Percentiles rank a stretch among this genome's conserved stretches.
These are phyloP conservation scores for Eulemur macaco DNA, from an alignment of 2,113 vertebrate species.

Conservation along the genomic window DNA sequence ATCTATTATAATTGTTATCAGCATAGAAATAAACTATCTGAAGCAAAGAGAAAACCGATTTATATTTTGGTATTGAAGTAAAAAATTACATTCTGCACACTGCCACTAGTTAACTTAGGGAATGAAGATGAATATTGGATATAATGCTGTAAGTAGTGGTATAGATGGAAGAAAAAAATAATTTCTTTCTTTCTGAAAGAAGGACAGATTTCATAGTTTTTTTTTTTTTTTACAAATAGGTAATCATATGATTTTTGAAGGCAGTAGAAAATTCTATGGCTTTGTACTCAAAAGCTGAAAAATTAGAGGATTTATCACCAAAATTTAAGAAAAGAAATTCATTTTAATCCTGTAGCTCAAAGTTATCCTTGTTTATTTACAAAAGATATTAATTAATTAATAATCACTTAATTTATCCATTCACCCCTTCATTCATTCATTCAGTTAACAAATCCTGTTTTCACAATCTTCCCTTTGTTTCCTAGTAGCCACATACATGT, in stretches of 20 bases:
- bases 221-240: background rate
- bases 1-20: background rate
- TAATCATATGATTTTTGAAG: slow-evolving; percentile 14
- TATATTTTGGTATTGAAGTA: background rate
- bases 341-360: background rate
- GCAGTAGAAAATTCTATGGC: background rate
- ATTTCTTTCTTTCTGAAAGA: background rate
- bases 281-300: background rate
- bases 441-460: background rate
- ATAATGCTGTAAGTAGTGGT: background rate
- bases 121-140: background rate
- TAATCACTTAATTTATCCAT: background rate
- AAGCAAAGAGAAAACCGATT: background rate
- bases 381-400: background rate
- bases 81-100: background rate
- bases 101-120: background rate
- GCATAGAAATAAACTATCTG: background rate
- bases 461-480: background rate
- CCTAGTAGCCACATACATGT: background rate
- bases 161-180: background rate
- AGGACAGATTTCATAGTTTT: background rate
- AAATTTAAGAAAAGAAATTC: background rate
- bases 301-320: background rate
- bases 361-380: background rate
- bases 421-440: background rate